A percentile compares a stretch with the other conserved stretches of the same genome.
Evolutionary conservation across 2,888 invertebrate genomes (phyloP).

Genomic region (Liopterus haemorrhoidalis): DNA sequence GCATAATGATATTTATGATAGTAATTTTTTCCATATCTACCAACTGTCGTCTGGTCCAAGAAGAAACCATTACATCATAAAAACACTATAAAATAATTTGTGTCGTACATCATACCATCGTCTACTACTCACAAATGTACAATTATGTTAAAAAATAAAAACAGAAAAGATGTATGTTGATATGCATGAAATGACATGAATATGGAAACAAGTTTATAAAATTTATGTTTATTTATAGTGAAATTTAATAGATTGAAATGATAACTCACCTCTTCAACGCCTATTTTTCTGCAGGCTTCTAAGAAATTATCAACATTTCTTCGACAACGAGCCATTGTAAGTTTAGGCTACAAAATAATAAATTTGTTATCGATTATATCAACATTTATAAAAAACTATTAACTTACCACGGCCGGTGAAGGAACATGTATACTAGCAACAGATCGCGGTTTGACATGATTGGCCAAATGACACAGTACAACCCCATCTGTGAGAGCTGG

Average conservation of each 20-base stretch:
- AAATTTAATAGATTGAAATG: too few species aligned
- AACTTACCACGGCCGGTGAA: slow-evolving; percentile 79
- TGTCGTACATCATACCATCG: too few species aligned
- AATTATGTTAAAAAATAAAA: slow-evolving; percentile 10
- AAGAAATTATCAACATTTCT: slow-evolving; percentile 93
- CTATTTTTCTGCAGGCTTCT: slow-evolving; percentile 88
- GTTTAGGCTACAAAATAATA: slow-evolving; percentile 68
- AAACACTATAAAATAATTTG: slow-evolving; percentile 2
- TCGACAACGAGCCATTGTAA: slow-evolving; percentile 91
- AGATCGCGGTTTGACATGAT: slow-evolving; percentile 83
- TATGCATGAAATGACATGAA: not conserved
- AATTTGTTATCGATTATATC: slow-evolving; percentile 10
- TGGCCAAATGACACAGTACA: slow-evolving; percentile 89
- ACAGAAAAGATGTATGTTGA: not conserved
- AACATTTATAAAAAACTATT: slow-evolving; percentile 7
- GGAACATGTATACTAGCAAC: slow-evolving; percentile 94
- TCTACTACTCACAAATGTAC: too few species aligned
- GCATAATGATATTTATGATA: too few species aligned
- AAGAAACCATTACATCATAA: too few species aligned
- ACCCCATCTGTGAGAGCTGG: slow-evolving; percentile 86
- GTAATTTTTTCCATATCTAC: too few species aligned
- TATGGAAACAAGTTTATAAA: too few species aligned
- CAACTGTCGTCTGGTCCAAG: too few species aligned
- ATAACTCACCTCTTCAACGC: slow-evolving; percentile 83
- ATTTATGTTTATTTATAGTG: too few species aligned